These are phyloP conservation scores for Tinamus major DNA, from an alignment of 2,797 vertebrate species.

Conservation along the genomic window DNA sequence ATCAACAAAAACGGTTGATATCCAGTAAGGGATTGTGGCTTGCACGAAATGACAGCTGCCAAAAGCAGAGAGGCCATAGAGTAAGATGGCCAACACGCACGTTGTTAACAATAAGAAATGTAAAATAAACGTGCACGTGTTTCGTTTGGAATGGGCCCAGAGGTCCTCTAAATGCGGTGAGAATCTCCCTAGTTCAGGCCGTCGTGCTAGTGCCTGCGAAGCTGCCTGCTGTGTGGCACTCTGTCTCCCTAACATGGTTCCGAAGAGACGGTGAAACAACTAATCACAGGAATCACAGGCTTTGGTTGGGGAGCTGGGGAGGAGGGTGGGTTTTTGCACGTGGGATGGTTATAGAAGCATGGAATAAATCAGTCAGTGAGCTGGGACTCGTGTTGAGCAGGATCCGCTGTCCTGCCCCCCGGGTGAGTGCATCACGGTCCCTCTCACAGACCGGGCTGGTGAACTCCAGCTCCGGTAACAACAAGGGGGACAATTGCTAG, in stretches of 20 bases:
- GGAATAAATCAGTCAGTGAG: background rate
- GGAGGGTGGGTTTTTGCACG: accelerated
- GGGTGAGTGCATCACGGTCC: background rate
- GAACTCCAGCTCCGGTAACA: background rate
- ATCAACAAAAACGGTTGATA: background rate
- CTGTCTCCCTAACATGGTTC: background rate
- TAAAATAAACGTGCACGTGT: background rate
- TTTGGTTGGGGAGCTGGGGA: background rate
- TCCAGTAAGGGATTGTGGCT: background rate
- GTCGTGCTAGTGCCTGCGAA: background rate
- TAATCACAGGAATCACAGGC: background rate
- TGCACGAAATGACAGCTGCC: background rate
- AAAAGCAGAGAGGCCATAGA: background rate
- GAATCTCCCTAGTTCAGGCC: background rate
- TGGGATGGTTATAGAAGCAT: background rate
- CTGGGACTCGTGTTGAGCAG: background rate
- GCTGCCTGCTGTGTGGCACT: background rate
- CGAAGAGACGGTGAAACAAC: background rate
- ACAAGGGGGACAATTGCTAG: background rate
- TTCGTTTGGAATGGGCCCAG: background rate
- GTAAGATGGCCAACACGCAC: background rate
- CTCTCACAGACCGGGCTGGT: background rate
- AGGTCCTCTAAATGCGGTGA: background rate
- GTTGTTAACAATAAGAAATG: background rate
- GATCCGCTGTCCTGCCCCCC: background rate